phyloP scores from a whole-genome alignment of 2,797 vertebrate genomes.

The Malurus leucopterus region DNA sequence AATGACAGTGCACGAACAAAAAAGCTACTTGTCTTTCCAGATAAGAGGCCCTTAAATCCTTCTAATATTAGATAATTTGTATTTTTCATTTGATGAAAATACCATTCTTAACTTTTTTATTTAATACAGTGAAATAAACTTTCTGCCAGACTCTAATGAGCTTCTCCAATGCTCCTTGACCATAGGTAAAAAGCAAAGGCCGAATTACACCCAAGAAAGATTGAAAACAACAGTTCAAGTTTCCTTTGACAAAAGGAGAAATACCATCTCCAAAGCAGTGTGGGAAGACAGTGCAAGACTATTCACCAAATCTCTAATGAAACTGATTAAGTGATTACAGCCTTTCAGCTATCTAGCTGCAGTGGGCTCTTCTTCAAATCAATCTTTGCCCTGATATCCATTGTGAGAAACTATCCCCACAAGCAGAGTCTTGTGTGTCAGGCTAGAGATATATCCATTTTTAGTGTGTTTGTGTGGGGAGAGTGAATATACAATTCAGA shows the following conservation, averaged over 20 bases:
- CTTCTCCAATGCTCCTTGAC: not conserved
- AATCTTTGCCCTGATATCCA: not conserved
- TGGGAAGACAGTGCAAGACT: not conserved
- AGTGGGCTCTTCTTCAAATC: not conserved
- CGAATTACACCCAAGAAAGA: not conserved
- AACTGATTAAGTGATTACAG: not conserved
- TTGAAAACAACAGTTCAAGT: not conserved
- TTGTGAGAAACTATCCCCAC: not conserved
- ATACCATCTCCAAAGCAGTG: not conserved
- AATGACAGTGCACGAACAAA: not conserved
- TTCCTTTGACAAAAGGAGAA: not conserved
- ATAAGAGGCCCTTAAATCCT: not conserved
- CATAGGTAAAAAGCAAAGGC: not conserved
- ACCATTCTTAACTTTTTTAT: not conserved
- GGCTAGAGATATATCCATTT: slow-evolving; percentile 39
- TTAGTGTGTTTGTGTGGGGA: slow-evolving; percentile 53
- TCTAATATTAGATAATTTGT: not conserved
- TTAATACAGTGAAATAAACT: not conserved
- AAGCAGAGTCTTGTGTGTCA: not conserved
- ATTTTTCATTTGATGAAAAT: not conserved
- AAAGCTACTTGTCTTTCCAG: not conserved
- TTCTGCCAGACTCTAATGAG: not conserved
- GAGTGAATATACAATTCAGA: slow-evolving; percentile 30
- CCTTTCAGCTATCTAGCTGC: not conserved
- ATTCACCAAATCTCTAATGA: not conserved